Conservation (phyloP, 2,888 invertebrate species). For the Andrena flavipes region DNA sequence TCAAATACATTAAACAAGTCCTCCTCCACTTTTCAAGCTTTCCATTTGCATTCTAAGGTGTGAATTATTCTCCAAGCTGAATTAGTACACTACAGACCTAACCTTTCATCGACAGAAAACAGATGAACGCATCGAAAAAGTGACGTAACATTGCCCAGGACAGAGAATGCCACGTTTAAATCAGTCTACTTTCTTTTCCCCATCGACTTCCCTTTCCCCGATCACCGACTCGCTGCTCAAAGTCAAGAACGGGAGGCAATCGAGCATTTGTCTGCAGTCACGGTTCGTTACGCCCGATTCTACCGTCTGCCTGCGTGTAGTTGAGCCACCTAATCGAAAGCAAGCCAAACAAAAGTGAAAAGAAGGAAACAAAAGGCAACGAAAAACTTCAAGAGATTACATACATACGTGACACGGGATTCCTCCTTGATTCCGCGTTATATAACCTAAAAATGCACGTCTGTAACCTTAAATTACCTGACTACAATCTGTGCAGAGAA, state of each 20-base stretch:
- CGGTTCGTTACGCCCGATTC: constrained; percentile 61
- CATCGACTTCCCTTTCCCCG: constrained; percentile 17
- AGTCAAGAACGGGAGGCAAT: constrained; percentile 63
- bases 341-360: background rate
- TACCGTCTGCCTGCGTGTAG: constrained; percentile 10
- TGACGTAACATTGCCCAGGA: background rate
- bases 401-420: background rate
- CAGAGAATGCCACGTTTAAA: constrained; percentile 16
- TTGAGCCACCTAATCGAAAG: constrained; percentile 28
- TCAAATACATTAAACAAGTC: background rate
- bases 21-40: background rate
- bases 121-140: background rate
- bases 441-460: too few species aligned
- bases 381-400: background rate
- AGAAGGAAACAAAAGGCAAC: background rate
- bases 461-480: too few species aligned
- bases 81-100: background rate
- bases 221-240: constrained; percentile 40
- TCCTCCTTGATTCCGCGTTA: too few species aligned
- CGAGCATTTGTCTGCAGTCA: constrained; percentile 37
- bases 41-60: background rate
- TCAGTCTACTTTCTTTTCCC: constrained; percentile 35
- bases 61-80: too few species aligned
- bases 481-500: too few species aligned
- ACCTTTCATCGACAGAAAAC: background rate